These are phyloP conservation scores for Semibalanus balanoides DNA, from an alignment of 1,140 invertebrate species.

Conservation along the genomic window DNA sequence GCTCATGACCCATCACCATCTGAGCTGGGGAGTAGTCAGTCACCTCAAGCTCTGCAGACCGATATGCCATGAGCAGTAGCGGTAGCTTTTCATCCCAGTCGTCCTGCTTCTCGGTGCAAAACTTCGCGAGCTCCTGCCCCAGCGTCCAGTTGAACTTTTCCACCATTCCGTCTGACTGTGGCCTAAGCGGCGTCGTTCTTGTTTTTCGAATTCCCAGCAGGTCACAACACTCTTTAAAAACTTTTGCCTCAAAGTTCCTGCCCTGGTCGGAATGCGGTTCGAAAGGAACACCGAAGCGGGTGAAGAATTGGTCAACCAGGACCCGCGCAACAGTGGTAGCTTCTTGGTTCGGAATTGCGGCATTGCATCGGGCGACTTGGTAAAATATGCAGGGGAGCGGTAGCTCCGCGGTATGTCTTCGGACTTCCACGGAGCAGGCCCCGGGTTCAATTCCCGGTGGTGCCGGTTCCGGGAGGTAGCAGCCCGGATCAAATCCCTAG, in stretches of 20 bases:
- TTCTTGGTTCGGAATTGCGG: no score
- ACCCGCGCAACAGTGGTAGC: not conserved
- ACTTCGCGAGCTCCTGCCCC: not conserved
- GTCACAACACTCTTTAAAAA: not conserved
- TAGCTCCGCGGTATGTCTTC: no score
- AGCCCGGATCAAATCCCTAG: no score
- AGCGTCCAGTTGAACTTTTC: not conserved
- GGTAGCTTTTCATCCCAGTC: not conserved
- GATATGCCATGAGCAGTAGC: not conserved
- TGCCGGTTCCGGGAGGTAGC: no score
- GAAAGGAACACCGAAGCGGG: not conserved
- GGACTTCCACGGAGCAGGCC: no score
- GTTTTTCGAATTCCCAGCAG: not conserved
- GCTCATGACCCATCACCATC: no score
- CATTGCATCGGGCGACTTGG: no score
- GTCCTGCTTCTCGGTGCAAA: not conserved
- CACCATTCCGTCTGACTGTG: not conserved
- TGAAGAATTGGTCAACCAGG: not conserved
- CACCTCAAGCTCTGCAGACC: not conserved
- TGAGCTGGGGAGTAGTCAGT: not conserved
- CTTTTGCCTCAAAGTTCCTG: not conserved
- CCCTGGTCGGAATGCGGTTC: slow-evolving; percentile 3
- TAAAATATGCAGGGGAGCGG: no score
- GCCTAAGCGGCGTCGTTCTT: not conserved
- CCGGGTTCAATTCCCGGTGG: no score